phyloP scores from a whole-genome alignment of 2,113 vertebrate genomes.

The Amblyornis subalaris region DNA sequence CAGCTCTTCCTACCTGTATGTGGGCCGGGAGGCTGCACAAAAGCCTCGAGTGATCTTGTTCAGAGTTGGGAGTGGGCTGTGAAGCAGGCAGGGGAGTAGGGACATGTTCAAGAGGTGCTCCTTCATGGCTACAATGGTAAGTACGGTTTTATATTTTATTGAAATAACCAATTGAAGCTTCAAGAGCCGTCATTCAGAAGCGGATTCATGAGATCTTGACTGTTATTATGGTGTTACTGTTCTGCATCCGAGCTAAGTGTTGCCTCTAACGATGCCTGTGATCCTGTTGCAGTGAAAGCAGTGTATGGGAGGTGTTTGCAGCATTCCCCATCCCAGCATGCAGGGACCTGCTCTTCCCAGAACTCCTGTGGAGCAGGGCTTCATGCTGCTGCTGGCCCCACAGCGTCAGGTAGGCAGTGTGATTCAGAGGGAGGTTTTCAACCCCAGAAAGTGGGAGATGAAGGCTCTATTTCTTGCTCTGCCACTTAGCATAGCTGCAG shows the following conservation, averaged over 20 bases:
- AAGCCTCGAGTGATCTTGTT: slow-evolving; percentile 8
- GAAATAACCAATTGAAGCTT: not conserved
- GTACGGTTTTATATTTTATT: not conserved
- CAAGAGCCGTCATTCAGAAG: not conserved
- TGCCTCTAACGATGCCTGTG: not conserved
- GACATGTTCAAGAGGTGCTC: not conserved
- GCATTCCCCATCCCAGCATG: not conserved
- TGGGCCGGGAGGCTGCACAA: slow-evolving; percentile 9
- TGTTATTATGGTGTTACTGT: not conserved
- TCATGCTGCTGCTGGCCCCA: not conserved
- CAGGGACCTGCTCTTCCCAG: not conserved
- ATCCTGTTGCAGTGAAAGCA: not conserved
- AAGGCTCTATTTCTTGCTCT: not conserved
- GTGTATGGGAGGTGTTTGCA: not conserved
- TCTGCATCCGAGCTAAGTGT: not conserved
- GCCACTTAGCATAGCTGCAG: not conserved
- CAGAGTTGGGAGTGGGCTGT: slow-evolving; percentile 17
- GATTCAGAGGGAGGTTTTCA: not conserved
- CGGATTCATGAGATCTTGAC: not conserved
- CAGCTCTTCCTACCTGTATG: slow-evolving; percentile 40
- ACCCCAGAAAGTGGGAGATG: not conserved
- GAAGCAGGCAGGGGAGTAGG: not conserved
- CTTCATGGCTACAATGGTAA: not conserved
- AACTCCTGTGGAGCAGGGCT: not conserved
- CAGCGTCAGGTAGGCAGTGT: not conserved